Base-by-base conservation (phyloP, 2,113 vertebrate species). In the Mobula hypostoma region DNA sequence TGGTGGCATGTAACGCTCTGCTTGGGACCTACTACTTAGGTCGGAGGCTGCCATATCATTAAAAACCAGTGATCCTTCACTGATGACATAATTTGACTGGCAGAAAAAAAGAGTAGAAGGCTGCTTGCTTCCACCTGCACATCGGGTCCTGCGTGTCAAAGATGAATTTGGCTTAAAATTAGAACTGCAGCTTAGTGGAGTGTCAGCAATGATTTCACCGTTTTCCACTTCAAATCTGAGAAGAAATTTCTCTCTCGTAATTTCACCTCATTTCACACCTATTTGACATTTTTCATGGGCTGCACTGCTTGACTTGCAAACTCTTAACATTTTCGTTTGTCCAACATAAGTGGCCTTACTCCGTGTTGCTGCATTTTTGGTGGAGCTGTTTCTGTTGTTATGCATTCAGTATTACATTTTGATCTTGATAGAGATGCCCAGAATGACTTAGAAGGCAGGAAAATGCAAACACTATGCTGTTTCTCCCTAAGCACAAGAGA, bases 111-210 rank as follows among this genome's bases (percentile, higher is more conserved):
- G 96, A 97, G 96, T 96, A 96, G 96, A 96, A 95, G 97, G 96
- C 95, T 96, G 96, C 96, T 97, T 96, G 96, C 96, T 97, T 98
- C 97, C 96, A 98, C 97, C 97, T 98, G 97, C 95, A 97, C 96
- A 96, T 97, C 97, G 97, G 98, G 97, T 98, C 97, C 97, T 97
- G 96, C 94, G 94, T 98, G 97, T 97, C 97, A 98, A 97, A 97
- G 97, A 98, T 97, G 97, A 97, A 97, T 98, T 98, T 97, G 97
- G 97, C 96, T 98, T 98, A 98, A 98, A 98, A 98, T 98, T 98
- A 98, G 97, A 98, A 97, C 95, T 95, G 98, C 97, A 98, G 98
- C 98, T 97, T 97, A 97, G 97, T 97, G 97, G 97, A 98, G 96
- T 97, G 97, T 97, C 97, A 97, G 95, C 96, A 97, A 96, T 97